Conservation (phyloP, 2,888 invertebrate genomes). For the Orthonychiurus folsomi region DNA sequence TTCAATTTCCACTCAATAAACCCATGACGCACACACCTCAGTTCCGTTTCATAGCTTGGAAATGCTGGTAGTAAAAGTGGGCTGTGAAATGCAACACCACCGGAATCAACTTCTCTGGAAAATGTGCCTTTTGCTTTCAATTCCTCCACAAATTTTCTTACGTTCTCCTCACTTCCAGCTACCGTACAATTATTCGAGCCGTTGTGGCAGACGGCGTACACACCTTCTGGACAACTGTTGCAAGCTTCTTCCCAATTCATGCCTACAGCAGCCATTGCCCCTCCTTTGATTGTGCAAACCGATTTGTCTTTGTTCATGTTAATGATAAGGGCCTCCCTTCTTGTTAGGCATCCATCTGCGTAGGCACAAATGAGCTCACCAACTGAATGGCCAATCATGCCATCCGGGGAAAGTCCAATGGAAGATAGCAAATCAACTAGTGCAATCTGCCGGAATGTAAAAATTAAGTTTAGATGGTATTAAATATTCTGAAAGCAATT, state of each 20-base stretch:
- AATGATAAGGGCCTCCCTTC: slow-evolving; percentile 73
- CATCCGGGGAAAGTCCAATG: slow-evolving; percentile 58
- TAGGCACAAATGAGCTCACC: slow-evolving; percentile 94
- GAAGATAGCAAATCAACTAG: slow-evolving; percentile 56
- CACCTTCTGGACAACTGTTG: slow-evolving; percentile 62
- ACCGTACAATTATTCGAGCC: slow-evolving; percentile 84
- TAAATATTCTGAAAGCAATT: not conserved
- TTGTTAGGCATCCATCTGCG: slow-evolving; percentile 82
- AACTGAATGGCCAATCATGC: slow-evolving; percentile 79
- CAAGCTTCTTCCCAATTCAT: slow-evolving; percentile 53
- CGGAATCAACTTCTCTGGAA: slow-evolving; percentile 72
- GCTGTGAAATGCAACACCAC: slow-evolving; percentile 85
- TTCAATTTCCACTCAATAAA: not conserved
- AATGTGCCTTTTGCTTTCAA: slow-evolving; percentile 66
- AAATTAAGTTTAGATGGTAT: not conserved
- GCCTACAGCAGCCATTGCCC: slow-evolving; percentile 48
- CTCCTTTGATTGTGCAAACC: slow-evolving; percentile 29
- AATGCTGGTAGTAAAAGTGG: slow-evolving; percentile 78
- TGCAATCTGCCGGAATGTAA: slow-evolving; percentile 51
- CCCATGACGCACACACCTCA: too few species aligned
- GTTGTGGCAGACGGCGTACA: slow-evolving; percentile 91
- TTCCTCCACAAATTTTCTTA: slow-evolving; percentile 58
- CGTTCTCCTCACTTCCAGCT: slow-evolving; percentile 68
- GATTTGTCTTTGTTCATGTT: slow-evolving; percentile 60
- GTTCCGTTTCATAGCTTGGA: slow-evolving; percentile 53